phyloP scores from a whole-genome alignment of 2,113 vertebrate genomes.

The Gracilinanus agilis region DNA sequence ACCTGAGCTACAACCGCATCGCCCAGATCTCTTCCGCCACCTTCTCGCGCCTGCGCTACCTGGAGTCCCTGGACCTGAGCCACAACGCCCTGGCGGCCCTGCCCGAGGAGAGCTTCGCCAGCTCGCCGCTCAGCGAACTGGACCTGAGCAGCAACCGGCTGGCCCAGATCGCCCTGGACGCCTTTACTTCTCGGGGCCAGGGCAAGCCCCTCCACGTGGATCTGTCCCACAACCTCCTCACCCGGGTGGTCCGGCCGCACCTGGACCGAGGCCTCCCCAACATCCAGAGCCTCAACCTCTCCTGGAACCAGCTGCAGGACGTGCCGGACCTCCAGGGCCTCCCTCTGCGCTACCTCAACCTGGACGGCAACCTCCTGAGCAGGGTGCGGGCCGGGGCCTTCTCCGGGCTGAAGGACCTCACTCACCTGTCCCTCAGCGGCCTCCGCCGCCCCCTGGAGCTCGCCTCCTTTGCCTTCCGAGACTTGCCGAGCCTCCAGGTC shows the following conservation, averaged over 20 bases:
- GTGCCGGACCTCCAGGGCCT: conserved; percentile 89
- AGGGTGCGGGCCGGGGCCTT: conserved; percentile 87
- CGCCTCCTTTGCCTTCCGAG: conserved; percentile 86
- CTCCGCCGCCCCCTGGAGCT: conserved; percentile 85
- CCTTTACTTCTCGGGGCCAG: conserved; percentile 89
- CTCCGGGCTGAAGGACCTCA: conserved; percentile 87
- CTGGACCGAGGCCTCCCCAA: conserved; percentile 74
- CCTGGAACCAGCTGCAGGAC: conserved; percentile 86
- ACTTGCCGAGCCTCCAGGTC: conserved; percentile 91
- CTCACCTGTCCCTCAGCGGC: conserved; percentile 91
- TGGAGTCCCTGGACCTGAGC: conserved; percentile 96
- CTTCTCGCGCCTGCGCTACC: conserved; percentile 94
- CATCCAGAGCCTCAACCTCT: conserved; percentile 93
- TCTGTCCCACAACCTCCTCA: conserved; percentile 91
- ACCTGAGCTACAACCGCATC: conserved; percentile 94
- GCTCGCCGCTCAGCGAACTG: conserved; percentile 91
- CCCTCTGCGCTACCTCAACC: conserved; percentile 91
- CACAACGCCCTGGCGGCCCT: conserved; percentile 91
- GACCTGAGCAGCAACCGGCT: conserved; percentile 95
- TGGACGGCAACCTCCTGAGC: conserved; percentile 91
- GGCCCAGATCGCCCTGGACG: conserved; percentile 85
- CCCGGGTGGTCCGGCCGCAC: conserved; percentile 75
- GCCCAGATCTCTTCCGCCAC: conserved; percentile 87
- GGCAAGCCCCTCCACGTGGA: conserved; percentile 90
- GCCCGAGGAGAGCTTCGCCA: conserved; percentile 87